Conservation (phyloP, 1,140 invertebrate species). For the Pygmarrhopalites habei region DNA sequence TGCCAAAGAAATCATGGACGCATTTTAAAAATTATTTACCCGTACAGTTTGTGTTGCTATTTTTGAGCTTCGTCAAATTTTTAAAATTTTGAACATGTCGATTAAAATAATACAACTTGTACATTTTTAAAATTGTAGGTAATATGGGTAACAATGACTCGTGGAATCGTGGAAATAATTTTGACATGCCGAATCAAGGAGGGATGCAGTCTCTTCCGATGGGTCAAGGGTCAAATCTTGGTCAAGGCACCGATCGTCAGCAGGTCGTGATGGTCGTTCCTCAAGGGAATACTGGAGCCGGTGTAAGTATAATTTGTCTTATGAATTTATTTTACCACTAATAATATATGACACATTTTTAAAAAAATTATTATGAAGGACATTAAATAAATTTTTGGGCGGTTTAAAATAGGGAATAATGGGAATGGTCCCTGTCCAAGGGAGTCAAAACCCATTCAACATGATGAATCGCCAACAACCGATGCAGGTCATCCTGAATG, state of each 20-base stretch:
- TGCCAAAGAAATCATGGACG: too few relatives aligned
- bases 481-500: constrained; percentile 34
- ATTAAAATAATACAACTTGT: too few relatives aligned
- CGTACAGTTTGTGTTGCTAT: too few relatives aligned
- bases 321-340: neutral
- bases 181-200: too few relatives aligned
- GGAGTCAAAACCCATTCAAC: constrained; percentile 27
- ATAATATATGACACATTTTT: neutral
- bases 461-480: constrained; percentile 19
- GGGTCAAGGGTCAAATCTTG: constrained; percentile 5
- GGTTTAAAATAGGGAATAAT: constrained; percentile 17
- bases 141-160: too few relatives aligned
- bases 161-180: too few relatives aligned
- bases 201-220: too few relatives aligned
- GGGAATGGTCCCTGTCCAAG: constrained; percentile 14
- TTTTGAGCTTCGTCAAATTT: too few relatives aligned
- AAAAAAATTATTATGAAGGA: neutral
- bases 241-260: constrained; percentile 7
- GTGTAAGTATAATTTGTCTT: constrained; percentile 4
- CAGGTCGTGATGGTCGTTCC: constrained; percentile 28
- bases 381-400: too few relatives aligned
- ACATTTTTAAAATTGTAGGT: too few relatives aligned
- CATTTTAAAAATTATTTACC: too few relatives aligned
- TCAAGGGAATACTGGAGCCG: constrained; percentile 14
- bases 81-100: too few relatives aligned